A percentile compares a stretch with the other conserved stretches of the same genome.
phyloP scores from a whole-genome alignment of 2,888 invertebrate genomes.

The Geotrupes spiniger region DNA sequence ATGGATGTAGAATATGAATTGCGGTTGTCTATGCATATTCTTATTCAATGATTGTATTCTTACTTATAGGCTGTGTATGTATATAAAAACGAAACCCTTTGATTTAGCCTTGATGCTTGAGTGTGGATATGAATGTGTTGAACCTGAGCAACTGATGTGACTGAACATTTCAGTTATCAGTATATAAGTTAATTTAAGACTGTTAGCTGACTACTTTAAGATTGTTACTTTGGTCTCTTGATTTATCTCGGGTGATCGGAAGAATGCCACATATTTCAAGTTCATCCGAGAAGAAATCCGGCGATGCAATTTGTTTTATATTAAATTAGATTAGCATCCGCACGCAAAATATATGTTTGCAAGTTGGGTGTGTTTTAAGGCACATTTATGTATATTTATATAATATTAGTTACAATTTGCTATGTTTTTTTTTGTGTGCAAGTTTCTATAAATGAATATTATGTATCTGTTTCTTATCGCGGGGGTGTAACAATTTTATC shows the following conservation, averaged over 20 bases:
- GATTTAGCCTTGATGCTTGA: constrained; percentile 29
- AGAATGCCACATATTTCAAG: no score
- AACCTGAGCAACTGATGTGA: constrained; percentile 44
- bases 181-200: constrained; percentile 49
- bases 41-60: constrained; percentile 35
- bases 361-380: constrained; percentile 39
- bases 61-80: constrained; percentile 51
- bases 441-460: constrained; percentile 40
- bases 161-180: constrained; percentile 46
- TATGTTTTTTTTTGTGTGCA: constrained; percentile 46
- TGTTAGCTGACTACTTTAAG: constrained; percentile 46
- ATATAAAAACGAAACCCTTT: constrained; percentile 36
- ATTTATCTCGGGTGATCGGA: constrained; percentile 6
- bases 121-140: constrained; percentile 19
- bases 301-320: constrained; percentile 29
- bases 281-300: not conserved
- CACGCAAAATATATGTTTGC: constrained; percentile 33
- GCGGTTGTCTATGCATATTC: constrained; percentile 16
- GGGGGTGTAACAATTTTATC: constrained; percentile 42
- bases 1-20: no score
- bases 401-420: constrained; percentile 37
- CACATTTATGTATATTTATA: constrained; percentile 37
- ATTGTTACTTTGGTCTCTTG: constrained; percentile 22
- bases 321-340: constrained; percentile 27
- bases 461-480: constrained; percentile 36